Base-by-base conservation (phyloP, 2,797 vertebrate species). In the Chelmon rostratus region DNA sequence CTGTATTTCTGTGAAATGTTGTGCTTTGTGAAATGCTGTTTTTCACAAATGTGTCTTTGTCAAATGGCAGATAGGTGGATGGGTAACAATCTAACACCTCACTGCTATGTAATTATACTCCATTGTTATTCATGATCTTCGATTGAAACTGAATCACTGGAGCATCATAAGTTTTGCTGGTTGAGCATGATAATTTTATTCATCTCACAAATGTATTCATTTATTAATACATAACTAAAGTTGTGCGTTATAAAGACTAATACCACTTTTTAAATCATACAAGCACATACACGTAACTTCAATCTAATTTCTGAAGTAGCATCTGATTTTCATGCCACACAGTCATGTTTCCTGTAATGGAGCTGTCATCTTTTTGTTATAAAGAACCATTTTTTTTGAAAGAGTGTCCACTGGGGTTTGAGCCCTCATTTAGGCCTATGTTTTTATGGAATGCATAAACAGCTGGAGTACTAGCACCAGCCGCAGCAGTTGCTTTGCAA, bases 371-470 rank as follows among this genome's bases (percentile, higher is more conserved):
- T 82, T 73, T 74, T 6, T 52, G 18, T 13, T 44, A 52, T 63
- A 50, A 81, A 62, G 6, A 65, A 13, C 31, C 11, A 57, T 71
- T 52, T 76, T 71, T 67, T 71, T 69, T 56, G 46, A 40, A 67
- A 54, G 53, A 49, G 35, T 58, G 46, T 67, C 59, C 44, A 56
- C 7, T n/a, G 10, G 53, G 13, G 19, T 72, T 7, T 1, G 0
- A 61, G 61, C 40, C n/a, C 56, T 66, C 59, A n/a, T n/a, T n/a
- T n/a, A n/a, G n/a, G n/a, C n/a, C 19, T 47, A 84, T 76, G n/a
- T 68, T 66, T 78, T 58, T 44, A 63, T 72, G 63, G 59, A 37
- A 37, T 31, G 16, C 35, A 83, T 59, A 59, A 65, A 79, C 35
- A 63, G 47, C 47, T 68, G 31, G 69, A 56, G 38, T 23, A 47